A percentile compares a stretch with the other conserved stretches of the same genome.
phyloP scores from a whole-genome alignment of 2,888 invertebrate genomes.

The Harmothoe impar region DNA sequence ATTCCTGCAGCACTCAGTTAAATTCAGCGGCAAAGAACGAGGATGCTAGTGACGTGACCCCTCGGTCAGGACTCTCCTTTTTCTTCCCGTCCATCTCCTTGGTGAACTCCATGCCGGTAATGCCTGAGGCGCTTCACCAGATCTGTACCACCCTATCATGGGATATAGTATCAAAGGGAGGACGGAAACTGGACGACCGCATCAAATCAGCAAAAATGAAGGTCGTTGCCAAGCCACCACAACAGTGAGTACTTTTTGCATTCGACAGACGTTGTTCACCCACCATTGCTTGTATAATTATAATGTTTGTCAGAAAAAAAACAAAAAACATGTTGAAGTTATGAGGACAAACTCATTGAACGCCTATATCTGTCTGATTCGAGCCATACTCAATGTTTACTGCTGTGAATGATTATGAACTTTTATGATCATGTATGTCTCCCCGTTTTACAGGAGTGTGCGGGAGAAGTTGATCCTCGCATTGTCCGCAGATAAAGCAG shows the following conservation, averaged over 20 bases:
- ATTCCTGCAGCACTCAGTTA: constrained; percentile 4
- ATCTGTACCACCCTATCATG: constrained; percentile 76
- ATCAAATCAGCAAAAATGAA: constrained; percentile 76
- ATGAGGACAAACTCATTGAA: too few relatives aligned
- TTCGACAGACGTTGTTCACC: too few relatives aligned
- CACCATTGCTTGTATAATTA: too few relatives aligned
- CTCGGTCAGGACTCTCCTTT: not conserved
- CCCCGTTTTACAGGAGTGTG: constrained; percentile 71
- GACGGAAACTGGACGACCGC: constrained; percentile 75
- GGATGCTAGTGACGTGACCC: constrained; percentile 2
- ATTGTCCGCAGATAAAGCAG: constrained; percentile 78
- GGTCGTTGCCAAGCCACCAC: not conserved
- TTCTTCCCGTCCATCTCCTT: constrained; percentile 76
- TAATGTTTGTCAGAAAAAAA: too few relatives aligned
- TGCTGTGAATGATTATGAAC: too few relatives aligned
- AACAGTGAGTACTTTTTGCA: constrained; percentile 48
- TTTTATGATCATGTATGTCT: too few relatives aligned
- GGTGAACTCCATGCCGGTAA: constrained; percentile 81
- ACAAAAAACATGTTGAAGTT: not conserved
- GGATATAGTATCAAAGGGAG: constrained; percentile 77
- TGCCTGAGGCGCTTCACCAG: constrained; percentile 79
- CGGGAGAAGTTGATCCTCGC: constrained; percentile 80
- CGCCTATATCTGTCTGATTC: too few relatives aligned
- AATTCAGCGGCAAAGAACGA: not conserved
- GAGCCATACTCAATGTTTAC: too few relatives aligned